phyloP scores from a whole-genome alignment of 64 coral and sea anemone genomes.

The Porites australiensis region DNA sequence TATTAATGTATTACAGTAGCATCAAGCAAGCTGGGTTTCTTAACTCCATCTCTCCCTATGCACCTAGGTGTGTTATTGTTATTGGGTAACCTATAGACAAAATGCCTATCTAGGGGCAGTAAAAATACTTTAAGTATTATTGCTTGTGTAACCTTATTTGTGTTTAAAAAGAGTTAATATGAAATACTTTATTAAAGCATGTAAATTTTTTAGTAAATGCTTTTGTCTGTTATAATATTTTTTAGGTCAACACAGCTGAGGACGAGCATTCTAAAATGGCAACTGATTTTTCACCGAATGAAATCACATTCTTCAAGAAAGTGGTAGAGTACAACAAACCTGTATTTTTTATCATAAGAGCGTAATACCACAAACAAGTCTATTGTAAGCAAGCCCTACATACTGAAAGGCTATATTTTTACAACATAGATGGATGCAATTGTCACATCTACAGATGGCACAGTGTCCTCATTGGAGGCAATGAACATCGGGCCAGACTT shows the following conservation, averaged over 20 bases:
- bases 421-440: slow-evolving; percentile 83
- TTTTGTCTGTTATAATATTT: background rate
- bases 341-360: background rate
- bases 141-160: too few relatives aligned
- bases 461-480: slow-evolving; percentile 78
- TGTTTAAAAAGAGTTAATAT: too few relatives aligned
- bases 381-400: background rate
- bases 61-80: too few relatives aligned
- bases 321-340: slow-evolving; percentile 51
- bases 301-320: slow-evolving; percentile 93
- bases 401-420: background rate
- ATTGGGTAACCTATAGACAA: too few relatives aligned
- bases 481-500: slow-evolving; percentile 65
- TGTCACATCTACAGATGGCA: slow-evolving; percentile 75
- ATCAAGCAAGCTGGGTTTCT: too few relatives aligned
- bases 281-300: slow-evolving; percentile 85
- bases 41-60: too few relatives aligned
- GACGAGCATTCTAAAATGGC: slow-evolving; percentile 92
- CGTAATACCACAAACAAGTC: too few relatives aligned
- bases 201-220: too few relatives aligned
- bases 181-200: too few relatives aligned
- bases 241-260: slow-evolving; percentile 83
- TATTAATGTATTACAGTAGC: too few relatives aligned
- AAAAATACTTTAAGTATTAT: too few relatives aligned
- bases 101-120: too few relatives aligned